Evolutionary conservation across 2,888 invertebrate genomes (phyloP).

Genomic region (Macrosoma leucophasiata): DNA sequence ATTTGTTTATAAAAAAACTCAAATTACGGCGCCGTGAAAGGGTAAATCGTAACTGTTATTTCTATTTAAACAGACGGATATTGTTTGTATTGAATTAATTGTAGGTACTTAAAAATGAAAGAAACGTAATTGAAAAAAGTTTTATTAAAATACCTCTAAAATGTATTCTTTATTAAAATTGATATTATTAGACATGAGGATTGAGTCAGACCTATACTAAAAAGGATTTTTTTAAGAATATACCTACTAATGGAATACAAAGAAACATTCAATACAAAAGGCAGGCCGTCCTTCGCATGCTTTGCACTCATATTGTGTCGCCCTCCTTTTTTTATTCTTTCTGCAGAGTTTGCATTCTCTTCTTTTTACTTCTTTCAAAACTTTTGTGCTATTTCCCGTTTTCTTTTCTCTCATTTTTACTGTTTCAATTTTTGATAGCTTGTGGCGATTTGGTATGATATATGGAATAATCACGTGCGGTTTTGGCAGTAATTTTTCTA

Average conservation of each 20-base stretch:
- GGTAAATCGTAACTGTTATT: too few relatives aligned
- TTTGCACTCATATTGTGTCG: slow-evolving; percentile 29
- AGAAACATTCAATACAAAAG: slow-evolving; percentile 29
- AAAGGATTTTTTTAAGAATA: too few relatives aligned
- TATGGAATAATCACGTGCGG: slow-evolving; percentile 18
- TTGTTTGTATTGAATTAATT: too few relatives aligned
- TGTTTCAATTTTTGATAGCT: slow-evolving; percentile 30
- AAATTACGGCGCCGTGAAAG: too few relatives aligned
- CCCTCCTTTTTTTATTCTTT: slow-evolving; percentile 27
- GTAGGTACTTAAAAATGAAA: too few relatives aligned
- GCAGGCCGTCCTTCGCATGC: slow-evolving; percentile 28
- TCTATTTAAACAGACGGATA: too few relatives aligned
- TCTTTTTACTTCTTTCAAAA: slow-evolving; percentile 24
- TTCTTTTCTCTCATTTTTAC: slow-evolving; percentile 16
- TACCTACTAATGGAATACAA: slow-evolving; percentile 19
- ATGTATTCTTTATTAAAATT: too few relatives aligned
- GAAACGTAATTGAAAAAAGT: too few relatives aligned
- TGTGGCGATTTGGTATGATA: slow-evolving; percentile 24
- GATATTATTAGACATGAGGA: too few relatives aligned
- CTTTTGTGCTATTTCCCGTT: slow-evolving; percentile 16
- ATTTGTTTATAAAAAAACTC: too few relatives aligned
- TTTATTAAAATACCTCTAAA: too few relatives aligned
- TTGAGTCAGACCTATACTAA: too few relatives aligned
- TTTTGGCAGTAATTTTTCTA: slow-evolving; percentile 16
- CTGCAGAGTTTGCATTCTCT: slow-evolving; percentile 31